A percentile compares a stretch with the other conserved stretches of the same genome.
Conservation (phyloP, 2,797 vertebrate species). For the Bovichtus diacanthus region DNA sequence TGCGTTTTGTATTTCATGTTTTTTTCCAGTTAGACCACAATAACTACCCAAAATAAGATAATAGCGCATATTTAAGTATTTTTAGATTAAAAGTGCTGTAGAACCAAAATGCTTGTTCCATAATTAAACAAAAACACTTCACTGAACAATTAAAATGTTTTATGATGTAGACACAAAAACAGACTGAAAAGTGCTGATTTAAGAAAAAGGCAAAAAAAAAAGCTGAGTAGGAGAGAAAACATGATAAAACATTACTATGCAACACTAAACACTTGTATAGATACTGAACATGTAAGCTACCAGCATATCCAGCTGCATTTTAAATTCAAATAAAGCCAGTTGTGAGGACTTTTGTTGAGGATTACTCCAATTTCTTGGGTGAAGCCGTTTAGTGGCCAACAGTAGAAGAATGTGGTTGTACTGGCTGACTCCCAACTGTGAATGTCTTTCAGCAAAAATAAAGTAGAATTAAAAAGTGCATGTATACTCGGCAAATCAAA, state of each 20-base stretch:
- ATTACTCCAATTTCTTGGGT: constrained; percentile 57
- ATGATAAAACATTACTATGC: constrained; percentile 12
- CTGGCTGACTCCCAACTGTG: constrained; percentile 38
- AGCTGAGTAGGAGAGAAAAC: constrained; percentile 26
- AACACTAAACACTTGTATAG: constrained; percentile 22
- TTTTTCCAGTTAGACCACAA: constrained; percentile 39
- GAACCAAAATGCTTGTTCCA: constrained; percentile 30
- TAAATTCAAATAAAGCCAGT: constrained; percentile 57
- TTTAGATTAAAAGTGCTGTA: constrained; percentile 32
- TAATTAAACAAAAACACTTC: constrained; percentile 50
- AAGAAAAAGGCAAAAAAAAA: constrained; percentile 2
- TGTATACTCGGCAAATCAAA: constrained; percentile 32
- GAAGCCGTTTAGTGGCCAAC: constrained; percentile 56
- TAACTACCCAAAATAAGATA: constrained; percentile 31
- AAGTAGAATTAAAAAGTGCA: constrained; percentile 53
- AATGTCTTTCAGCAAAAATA: constrained; percentile 52
- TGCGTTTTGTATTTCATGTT: constrained; percentile 27
- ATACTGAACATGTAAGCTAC: constrained; percentile 38
- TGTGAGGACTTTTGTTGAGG: constrained; percentile 44
- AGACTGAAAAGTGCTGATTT: constrained; percentile 29
- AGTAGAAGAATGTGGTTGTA: constrained; percentile 44
- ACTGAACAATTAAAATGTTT: constrained; percentile 43
- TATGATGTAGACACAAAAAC: constrained; percentile 37
- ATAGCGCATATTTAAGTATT: constrained; percentile 31
- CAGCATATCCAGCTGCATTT: constrained; percentile 66